Conservation (phyloP, 2,888 invertebrate genomes). For the Yponomeuta malinellus region DNA sequence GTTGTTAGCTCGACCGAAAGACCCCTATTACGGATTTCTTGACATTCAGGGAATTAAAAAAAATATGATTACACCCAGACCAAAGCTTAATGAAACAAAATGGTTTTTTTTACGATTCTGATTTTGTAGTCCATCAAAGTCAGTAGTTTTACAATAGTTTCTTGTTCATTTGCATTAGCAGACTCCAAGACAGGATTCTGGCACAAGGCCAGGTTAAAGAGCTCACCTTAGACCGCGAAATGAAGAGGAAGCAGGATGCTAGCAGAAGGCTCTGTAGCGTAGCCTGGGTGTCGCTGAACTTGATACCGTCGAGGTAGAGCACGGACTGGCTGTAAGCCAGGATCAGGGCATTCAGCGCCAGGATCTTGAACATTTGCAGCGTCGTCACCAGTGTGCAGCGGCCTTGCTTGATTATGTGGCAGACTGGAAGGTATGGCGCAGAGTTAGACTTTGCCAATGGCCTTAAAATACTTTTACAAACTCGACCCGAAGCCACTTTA, state of each 20-base stretch:
- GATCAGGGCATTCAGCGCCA: constrained; percentile 97
- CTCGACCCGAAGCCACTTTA: too few relatives aligned
- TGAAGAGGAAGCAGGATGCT: constrained; percentile 98
- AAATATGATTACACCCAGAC: too few relatives aligned
- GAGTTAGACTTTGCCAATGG: not conserved
- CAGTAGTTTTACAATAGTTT: too few relatives aligned
- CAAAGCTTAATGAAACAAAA: too few relatives aligned
- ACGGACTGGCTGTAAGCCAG: constrained; percentile 99
- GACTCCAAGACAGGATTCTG: too few relatives aligned
- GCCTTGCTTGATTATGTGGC: constrained; percentile 99
- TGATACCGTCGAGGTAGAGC: constrained; percentile 97
- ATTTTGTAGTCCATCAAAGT: too few relatives aligned
- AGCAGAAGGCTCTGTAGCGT: constrained; percentile 96
- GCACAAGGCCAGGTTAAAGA: not conserved
- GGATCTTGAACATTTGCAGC: constrained; percentile 99
- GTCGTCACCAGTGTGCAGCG: constrained; percentile 99
- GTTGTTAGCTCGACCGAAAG: too few relatives aligned
- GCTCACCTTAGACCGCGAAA: constrained; percentile 95
- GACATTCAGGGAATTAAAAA: too few relatives aligned
- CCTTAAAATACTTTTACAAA: too few relatives aligned
- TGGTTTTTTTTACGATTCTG: too few relatives aligned
- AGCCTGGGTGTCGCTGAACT: constrained; percentile 98
- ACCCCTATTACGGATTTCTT: too few relatives aligned
- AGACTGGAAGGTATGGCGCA: constrained; percentile 78
- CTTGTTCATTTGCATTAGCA: too few relatives aligned